A percentile compares a stretch with the other conserved stretches of the same genome.
These are phyloP conservation scores for Dryoscopus gambensis DNA, from an alignment of 2,113 vertebrate genomes.

Conservation along the genomic window DNA sequence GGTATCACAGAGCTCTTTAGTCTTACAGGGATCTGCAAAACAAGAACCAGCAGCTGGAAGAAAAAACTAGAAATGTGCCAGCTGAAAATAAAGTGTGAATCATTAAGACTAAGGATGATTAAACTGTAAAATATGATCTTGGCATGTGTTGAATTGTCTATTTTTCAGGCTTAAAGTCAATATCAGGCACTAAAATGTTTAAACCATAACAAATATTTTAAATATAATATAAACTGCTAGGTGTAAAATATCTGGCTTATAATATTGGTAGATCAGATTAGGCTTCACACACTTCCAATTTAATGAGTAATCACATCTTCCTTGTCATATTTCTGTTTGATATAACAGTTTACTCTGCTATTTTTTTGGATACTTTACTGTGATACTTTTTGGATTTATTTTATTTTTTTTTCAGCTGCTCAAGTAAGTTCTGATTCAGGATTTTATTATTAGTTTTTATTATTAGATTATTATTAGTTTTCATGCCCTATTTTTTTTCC, in stretches of 20 bases:
- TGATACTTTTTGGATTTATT: background rate
- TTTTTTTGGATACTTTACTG: background rate
- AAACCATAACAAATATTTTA: background rate
- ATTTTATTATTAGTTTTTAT: background rate
- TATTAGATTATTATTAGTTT: background rate
- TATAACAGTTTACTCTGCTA: background rate
- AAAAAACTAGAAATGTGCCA: background rate
- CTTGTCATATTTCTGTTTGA: background rate
- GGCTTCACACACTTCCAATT: background rate
- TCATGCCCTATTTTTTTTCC: background rate
- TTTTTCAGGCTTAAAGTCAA: background rate
- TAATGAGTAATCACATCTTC: background rate
- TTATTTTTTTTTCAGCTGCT: background rate
- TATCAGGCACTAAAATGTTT: background rate
- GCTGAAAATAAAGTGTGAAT: background rate
- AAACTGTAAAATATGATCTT: background rate
- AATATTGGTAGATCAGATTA: background rate
- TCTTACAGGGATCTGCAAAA: background rate
- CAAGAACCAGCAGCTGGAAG: background rate
- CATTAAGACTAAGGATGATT: background rate
- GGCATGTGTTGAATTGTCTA: background rate
- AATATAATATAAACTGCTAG: background rate
- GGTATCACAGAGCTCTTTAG: background rate
- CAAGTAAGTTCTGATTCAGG: background rate
- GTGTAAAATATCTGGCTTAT: background rate